Percentiles rank a stretch among this genome's conserved stretches.
phyloP scores from a whole-genome alignment of 1,140 invertebrate species.

The Pachypsylla venusta region DNA sequence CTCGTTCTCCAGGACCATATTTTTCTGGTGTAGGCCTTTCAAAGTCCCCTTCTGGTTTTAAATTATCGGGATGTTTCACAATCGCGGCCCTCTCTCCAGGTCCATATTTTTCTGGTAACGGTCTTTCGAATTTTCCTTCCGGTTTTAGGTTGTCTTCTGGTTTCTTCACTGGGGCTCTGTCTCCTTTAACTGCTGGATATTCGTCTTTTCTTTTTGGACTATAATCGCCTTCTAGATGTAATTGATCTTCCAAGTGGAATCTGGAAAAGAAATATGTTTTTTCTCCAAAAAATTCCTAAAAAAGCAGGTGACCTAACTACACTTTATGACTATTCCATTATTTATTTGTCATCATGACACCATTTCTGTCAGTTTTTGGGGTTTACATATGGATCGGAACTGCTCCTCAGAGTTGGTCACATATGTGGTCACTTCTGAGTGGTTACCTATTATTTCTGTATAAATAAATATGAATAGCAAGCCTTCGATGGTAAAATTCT shows the following conservation, averaged over 20 bases:
- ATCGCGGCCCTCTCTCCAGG: slow-evolving; percentile 30
- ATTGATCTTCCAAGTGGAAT: slow-evolving; percentile 35
- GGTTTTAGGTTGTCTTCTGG: slow-evolving; percentile 31
- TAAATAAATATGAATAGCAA: too few relatives aligned
- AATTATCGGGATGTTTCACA: slow-evolving; percentile 30
- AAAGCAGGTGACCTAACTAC: background rate
- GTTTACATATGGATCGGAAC: too few relatives aligned
- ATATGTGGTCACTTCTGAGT: too few relatives aligned
- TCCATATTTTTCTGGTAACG: slow-evolving; percentile 19
- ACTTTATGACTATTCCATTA: too few relatives aligned
- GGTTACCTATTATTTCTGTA: too few relatives aligned
- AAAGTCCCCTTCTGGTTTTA: slow-evolving; percentile 34
- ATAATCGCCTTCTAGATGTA: slow-evolving; percentile 40
- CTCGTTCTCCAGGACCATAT: slow-evolving; percentile 34
- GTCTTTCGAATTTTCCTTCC: slow-evolving; percentile 33
- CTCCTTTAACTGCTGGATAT: slow-evolving; percentile 26
- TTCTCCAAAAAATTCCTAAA: background rate
- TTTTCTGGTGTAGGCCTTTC: slow-evolving; percentile 24
- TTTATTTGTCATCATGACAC: too few relatives aligned
- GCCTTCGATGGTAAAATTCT: too few relatives aligned
- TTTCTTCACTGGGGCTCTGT: slow-evolving; percentile 30
- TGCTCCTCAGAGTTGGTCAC: too few relatives aligned
- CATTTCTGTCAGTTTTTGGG: too few relatives aligned
- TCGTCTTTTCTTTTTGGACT: slow-evolving; percentile 31
- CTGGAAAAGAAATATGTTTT: slow-evolving; percentile 15